Base-by-base conservation (phyloP, 2,797 vertebrate genomes). In the Pampus argenteus region DNA sequence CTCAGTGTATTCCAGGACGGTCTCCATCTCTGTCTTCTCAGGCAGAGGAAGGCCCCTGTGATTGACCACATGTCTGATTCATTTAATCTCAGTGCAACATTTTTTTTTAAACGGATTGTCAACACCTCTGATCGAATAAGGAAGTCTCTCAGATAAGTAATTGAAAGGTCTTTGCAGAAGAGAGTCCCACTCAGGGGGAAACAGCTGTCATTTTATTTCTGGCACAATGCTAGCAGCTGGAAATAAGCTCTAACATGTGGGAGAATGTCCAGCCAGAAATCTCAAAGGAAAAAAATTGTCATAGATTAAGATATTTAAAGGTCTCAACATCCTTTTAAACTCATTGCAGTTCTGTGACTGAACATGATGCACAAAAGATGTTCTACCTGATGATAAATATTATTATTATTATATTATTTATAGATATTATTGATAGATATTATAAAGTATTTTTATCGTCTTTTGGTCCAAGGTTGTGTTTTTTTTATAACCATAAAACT, bases 171-270 rank as follows among this genome's bases (percentile, higher is more conserved):
- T 85, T 65, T 72, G 74, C 66, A 78, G 79, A 86, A 74, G 77
- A 86, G 74, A 66, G 60, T 42, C 64, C 61, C 52, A 88, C 85
- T 81, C 80, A 14, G 66, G 85, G 76, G 83, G 86, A 92, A 93
- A 91, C 91, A 93, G 89, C 89, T 92, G 93, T 88, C 74, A 83
- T 78, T 91, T 86, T 82, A 88, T 91, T 90, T 86, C 82, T 88
- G 87, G 93, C 70, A 58, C 78, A 81, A 82, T 59, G 72, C 40
- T 57, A 58, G 36, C 58, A 68, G 80, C 61, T 92, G 83, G 81
- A 93, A 89, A 86, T 88, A 82, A 84, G 84, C 71, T 76, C 63
- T 59, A 83, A 83, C 88, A 86, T 86, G 87, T 86, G 86, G 82
- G 90, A 90, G 87, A 89, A 85, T 78, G 67, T 91, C 86, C 79